These are phyloP conservation scores for Pyxicephalus adspersus DNA, from an alignment of 2,113 vertebrate species.

Conservation along the genomic window DNA sequence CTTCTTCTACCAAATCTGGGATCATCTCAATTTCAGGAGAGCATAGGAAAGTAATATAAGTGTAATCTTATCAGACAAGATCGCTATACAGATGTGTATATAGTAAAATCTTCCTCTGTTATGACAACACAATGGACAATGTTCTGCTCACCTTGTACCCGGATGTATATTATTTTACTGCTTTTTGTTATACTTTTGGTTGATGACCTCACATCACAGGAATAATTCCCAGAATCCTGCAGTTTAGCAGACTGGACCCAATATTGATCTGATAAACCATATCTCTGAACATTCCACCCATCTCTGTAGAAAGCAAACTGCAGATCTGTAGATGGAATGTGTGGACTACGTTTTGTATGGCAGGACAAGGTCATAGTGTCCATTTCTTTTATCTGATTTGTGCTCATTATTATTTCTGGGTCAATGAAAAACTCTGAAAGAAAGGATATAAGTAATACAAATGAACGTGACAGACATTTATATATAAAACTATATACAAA, in stretches of 20 bases:
- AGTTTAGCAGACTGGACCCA: no score
- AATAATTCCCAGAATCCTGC: no score
- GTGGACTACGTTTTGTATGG: neutral
- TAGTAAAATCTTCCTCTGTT: neutral
- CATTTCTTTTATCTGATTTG: neutral
- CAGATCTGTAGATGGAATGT: neutral
- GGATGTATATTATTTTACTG: neutral
- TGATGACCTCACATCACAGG: neutral
- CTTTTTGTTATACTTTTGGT: neutral
- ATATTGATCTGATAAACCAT: no score
- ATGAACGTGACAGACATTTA: no score
- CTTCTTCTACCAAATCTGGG: neutral
- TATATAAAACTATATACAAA: no score
- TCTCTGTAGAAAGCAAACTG: neutral
- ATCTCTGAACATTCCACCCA: no score
- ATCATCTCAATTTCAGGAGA: neutral
- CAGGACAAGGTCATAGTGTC: constrained; percentile 21
- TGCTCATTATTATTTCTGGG: neutral
- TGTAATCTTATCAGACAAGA: neutral
- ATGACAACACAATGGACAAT: neutral
- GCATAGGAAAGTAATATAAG: neutral
- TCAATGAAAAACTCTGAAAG: constrained; percentile 9
- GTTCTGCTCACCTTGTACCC: neutral
- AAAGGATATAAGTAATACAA: neutral
- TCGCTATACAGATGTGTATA: neutral